Percentiles rank a stretch among this genome's conserved stretches.
These are phyloP conservation scores for Sinonovacula constricta DNA, from an alignment of 1,140 invertebrate genomes.

Conservation along the genomic window DNA sequence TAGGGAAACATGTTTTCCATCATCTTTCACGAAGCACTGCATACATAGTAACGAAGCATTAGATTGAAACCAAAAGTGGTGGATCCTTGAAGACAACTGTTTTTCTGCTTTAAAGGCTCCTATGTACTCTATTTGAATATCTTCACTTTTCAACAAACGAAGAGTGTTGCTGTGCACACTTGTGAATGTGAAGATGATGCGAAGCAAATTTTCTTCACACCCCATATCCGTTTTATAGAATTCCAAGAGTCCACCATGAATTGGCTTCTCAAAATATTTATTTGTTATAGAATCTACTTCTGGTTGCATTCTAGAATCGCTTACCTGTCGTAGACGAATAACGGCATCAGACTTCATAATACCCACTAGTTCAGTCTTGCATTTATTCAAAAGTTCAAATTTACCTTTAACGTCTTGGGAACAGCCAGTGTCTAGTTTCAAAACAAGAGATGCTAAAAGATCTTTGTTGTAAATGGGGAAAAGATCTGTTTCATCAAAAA, in stretches of 20 bases:
- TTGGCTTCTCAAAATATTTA: slow-evolving; percentile 45
- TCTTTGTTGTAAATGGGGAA: slow-evolving; percentile 52
- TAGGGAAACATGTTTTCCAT: slow-evolving; percentile 57
- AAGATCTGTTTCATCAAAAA: slow-evolving; percentile 33
- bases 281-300: slow-evolving; percentile 15
- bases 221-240: background rate
- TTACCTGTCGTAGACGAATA: slow-evolving; percentile 40
- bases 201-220: background rate
- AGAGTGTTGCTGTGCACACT: slow-evolving; percentile 48
- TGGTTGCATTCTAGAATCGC: background rate
- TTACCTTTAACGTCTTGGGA: background rate
- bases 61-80: slow-evolving; percentile 53
- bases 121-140: slow-evolving; percentile 49
- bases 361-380: slow-evolving; percentile 41
- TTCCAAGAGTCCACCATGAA: slow-evolving; percentile 54
- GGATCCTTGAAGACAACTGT: slow-evolving; percentile 45
- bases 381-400: background rate
- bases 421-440: background rate
- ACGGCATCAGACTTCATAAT: slow-evolving; percentile 56
- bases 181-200: slow-evolving; percentile 52
- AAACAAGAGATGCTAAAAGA: slow-evolving; percentile 55
- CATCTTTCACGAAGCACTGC: slow-evolving; percentile 48
- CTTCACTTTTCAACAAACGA: background rate
- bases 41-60: slow-evolving; percentile 42
- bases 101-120: slow-evolving; percentile 64